phyloP scores from a whole-genome alignment of 2,113 vertebrate genomes.

The Rhinogobius similis region DNA sequence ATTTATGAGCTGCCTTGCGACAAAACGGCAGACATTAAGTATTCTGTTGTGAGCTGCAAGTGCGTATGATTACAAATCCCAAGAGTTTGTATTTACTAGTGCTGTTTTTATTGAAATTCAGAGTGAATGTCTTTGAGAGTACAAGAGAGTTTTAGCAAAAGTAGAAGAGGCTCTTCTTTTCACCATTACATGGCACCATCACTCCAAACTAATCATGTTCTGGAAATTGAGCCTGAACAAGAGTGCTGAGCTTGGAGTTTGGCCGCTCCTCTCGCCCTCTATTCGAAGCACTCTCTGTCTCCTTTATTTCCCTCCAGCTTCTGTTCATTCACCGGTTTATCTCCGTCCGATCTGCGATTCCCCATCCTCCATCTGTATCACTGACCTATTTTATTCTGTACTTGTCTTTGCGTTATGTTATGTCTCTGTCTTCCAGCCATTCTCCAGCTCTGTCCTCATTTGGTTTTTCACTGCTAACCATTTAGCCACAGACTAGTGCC shows the following conservation, averaged over 20 bases:
- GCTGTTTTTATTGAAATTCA: slow-evolving; percentile 37
- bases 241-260: slow-evolving; percentile 71
- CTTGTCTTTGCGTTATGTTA: slow-evolving; percentile 37
- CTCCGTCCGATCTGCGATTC: slow-evolving; percentile 55
- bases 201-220: slow-evolving; percentile 74
- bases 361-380: slow-evolving; percentile 47
- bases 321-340: slow-evolving; percentile 58
- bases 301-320: slow-evolving; percentile 36
- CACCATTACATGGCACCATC: slow-evolving; percentile 73
- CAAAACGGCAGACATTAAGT: slow-evolving; percentile 8
- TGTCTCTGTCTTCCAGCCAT: slow-evolving; percentile 16
- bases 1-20: slow-evolving; percentile 45
- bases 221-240: slow-evolving; percentile 71
- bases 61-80: slow-evolving; percentile 20
- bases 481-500: slow-evolving; percentile 29
- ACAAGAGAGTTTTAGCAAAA: slow-evolving; percentile 12
- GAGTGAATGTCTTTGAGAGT: slow-evolving; percentile 42
- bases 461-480: slow-evolving; percentile 44
- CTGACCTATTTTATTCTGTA: slow-evolving; percentile 48
- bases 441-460: slow-evolving; percentile 9
- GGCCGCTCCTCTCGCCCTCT: slow-evolving; percentile 26
- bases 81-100: slow-evolving; percentile 43
- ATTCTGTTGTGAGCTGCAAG: neutral
- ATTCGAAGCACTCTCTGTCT: slow-evolving; percentile 22
- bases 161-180: slow-evolving; percentile 39